Base-by-base conservation (phyloP, 2,113 vertebrate species). In the Rhineura floridana region DNA sequence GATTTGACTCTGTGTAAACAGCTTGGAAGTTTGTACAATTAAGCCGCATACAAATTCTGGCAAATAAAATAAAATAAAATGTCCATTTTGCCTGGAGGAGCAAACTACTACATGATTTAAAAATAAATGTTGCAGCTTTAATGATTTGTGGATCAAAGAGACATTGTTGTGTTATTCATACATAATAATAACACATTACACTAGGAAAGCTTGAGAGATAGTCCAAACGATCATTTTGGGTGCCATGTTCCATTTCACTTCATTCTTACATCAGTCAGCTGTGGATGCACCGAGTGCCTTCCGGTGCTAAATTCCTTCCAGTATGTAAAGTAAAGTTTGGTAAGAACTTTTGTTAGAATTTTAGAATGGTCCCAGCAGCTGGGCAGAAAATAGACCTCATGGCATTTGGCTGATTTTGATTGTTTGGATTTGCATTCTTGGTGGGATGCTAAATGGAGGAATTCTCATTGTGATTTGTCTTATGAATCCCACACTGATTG, bases 401-500 rank as follows among this genome's bases (percentile, higher is more conserved):
- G 23, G 23, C 28, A 72, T 42, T 67, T 25, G 83, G 62, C 81
- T 89, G 73, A 88, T 69, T 89, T 89, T 85, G 30, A 67, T 67
- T 79, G 7, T 92, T 42, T 63, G 13, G 88, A 89, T 85, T 93
- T 89, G 79, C 83, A 92, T 86, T 73, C 90, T 50, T 25, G 44
- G 63, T 75, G 30, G 75, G 82, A 88, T 1, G n/a, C 33, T 50
- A 94, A 93, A 94, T 92, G 87, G 84, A 67, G 48, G 62, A 87
- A 84, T 87, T 84, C 79, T 75, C 79, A 77, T 76, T 73, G 44
- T 78, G 87, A 92, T 89, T 86, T 73, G 73, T 89, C 90, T 93
- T 91, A 81, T 87, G 81, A 89, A 91, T 91, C 84, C 42, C 13
- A 19, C 48, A 80, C 78, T 94, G 94, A 94, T 94, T 94, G 93